A percentile compares a stretch with the other conserved stretches of the same genome.
Evolutionary conservation across 1,140 invertebrate species (phyloP).

Genomic region (Zaprionus lachaisei): DNA sequence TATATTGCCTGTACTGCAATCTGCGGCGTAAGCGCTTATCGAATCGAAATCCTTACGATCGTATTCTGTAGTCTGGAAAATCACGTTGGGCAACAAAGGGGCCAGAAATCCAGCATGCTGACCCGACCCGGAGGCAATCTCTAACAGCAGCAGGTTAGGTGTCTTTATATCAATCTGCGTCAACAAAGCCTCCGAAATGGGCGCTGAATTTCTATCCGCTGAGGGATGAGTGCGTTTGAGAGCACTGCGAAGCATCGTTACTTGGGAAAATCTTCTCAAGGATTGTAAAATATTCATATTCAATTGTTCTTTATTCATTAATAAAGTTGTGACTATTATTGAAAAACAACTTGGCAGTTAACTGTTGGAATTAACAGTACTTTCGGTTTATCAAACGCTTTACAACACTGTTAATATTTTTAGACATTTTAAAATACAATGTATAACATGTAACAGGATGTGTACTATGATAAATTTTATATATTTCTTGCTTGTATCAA

Average conservation of each 20-base stretch:
- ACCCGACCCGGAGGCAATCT: slow-evolving; percentile 94
- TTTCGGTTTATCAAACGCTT: too few relatives aligned
- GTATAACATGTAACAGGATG: too few relatives aligned
- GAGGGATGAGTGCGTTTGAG: slow-evolving; percentile 85
- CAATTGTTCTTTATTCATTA: too few relatives aligned
- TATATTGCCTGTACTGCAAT: slow-evolving; percentile 88
- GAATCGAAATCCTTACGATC: slow-evolving; percentile 88
- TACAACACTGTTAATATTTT: too few relatives aligned
- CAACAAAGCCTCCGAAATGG: slow-evolving; percentile 90
- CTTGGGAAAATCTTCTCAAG: slow-evolving; percentile 55
- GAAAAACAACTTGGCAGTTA: too few relatives aligned
- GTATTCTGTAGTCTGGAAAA: slow-evolving; percentile 92
- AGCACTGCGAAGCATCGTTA: slow-evolving; percentile 30
- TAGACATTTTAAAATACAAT: too few relatives aligned
- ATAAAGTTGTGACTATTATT: too few relatives aligned
- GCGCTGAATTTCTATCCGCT: slow-evolving; percentile 91
- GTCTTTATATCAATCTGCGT: slow-evolving; percentile 86
- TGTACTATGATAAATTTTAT: too few relatives aligned
- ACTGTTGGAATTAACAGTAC: too few relatives aligned
- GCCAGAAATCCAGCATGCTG: slow-evolving; percentile 91
- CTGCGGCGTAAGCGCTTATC: slow-evolving; percentile 88
- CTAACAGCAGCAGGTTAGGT: slow-evolving; percentile 86
- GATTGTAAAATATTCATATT: slow-evolving; percentile 26
- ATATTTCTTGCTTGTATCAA: too few relatives aligned
- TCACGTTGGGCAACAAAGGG: slow-evolving; percentile 87